Evolutionary conservation across 2,797 vertebrate genomes (phyloP).

Genomic region (Phoebastria nigripes): DNA sequence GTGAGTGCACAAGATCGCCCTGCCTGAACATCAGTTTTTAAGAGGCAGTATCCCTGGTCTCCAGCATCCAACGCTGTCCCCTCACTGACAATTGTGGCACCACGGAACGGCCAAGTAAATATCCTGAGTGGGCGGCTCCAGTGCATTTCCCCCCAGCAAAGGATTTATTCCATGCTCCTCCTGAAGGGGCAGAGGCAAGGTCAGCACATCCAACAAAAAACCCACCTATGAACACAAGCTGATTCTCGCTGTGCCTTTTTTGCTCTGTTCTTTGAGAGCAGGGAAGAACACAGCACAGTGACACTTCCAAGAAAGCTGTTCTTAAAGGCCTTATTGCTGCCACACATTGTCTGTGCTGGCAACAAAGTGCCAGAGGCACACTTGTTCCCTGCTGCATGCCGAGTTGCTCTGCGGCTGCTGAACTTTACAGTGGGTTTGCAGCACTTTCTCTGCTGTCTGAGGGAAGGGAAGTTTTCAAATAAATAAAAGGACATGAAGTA

Average conservation of each 20-base stretch:
- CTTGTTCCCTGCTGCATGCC: not conserved
- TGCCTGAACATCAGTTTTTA: not conserved
- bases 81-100: conserved; percentile 37
- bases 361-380: not conserved
- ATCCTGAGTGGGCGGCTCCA: conserved; percentile 37
- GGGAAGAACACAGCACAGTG: not conserved
- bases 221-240: not conserved
- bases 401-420: not conserved
- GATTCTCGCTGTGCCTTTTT: not conserved
- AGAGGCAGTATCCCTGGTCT: conserved; percentile 2
- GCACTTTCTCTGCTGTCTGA: not conserved
- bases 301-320: not conserved
- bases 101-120: not conserved
- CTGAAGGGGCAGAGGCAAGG: conserved; percentile 58
- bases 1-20: conserved; percentile 10
- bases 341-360: not conserved
- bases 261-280: not conserved
- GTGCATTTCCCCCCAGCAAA: not conserved
- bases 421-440: not conserved
- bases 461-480: conserved; percentile 6
- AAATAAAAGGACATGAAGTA: conserved; percentile 1
- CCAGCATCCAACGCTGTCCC: not conserved
- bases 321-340: not conserved
- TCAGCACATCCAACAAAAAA: not conserved
- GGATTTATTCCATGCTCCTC: not conserved